A percentile compares a stretch with the other conserved stretches of the same genome.
Conservation (phyloP, 2,888 invertebrate species). For the Tachystola acroxantha region DNA sequence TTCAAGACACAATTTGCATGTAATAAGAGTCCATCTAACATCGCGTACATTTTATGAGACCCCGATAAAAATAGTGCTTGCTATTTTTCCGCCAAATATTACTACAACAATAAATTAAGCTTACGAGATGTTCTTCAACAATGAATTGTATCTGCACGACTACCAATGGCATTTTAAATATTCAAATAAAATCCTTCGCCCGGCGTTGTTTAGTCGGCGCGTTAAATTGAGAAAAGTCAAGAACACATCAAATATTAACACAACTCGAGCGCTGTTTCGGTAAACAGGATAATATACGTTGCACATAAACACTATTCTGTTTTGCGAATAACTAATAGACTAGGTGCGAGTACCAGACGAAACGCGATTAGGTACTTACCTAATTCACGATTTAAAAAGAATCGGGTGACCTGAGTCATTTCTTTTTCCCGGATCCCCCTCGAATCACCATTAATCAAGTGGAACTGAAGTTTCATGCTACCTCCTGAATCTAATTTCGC, state of each 20-base stretch:
- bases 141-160: constrained; percentile 50
- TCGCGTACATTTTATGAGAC: constrained; percentile 7
- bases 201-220: constrained; percentile 71
- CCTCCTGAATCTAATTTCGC: constrained; percentile 71
- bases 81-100: background rate
- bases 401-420: constrained; percentile 51
- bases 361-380: constrained; percentile 30
- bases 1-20: constrained; percentile 33
- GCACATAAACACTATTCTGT: constrained; percentile 64
- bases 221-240: constrained; percentile 76
- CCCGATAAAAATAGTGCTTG: background rate
- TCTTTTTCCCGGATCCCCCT: constrained; percentile 47
- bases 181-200: constrained; percentile 72
- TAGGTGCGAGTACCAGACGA: constrained; percentile 7
- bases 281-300: constrained; percentile 68
- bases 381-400: constrained; percentile 47
- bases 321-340: too few relatives aligned
- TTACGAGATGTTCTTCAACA: constrained; percentile 43
- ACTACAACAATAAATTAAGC: constrained; percentile 30
- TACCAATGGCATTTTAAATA: constrained; percentile 74
- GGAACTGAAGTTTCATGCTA: constrained; percentile 67
- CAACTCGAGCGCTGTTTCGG: constrained; percentile 63
- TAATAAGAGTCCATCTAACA: constrained; percentile 12
- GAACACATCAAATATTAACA: constrained; percentile 75
- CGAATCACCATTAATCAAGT: constrained; percentile 72